A percentile compares a stretch with the other conserved stretches of the same genome.
Conservation (phyloP, 2,113 vertebrate species). For the Terrapene triunguis region DNA sequence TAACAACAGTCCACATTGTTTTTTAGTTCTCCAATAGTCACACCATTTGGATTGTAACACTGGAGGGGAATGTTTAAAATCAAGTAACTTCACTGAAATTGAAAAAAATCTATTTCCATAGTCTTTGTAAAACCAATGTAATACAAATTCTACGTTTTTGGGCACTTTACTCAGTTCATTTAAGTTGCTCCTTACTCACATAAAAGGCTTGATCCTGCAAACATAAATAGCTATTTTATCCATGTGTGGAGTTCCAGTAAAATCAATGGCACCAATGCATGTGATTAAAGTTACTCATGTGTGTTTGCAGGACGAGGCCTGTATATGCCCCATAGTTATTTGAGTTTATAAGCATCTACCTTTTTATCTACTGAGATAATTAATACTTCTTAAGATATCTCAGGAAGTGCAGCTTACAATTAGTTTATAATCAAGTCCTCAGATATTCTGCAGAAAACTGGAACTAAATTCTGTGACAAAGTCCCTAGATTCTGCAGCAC, state of each 20-base stretch:
- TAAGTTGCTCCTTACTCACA: background rate
- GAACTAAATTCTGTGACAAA: background rate
- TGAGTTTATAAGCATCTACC: background rate
- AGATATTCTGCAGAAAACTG: background rate
- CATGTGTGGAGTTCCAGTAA: background rate
- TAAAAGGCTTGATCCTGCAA: background rate
- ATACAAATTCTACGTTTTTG: background rate
- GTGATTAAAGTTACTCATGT: accelerated
- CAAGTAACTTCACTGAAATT: background rate
- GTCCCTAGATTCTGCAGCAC: background rate
- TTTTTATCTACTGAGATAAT: background rate
- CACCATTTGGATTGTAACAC: background rate
- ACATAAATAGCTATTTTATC: background rate
- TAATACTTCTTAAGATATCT: background rate
- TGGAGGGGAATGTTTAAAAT: constrained; percentile 16
- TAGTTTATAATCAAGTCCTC: background rate
- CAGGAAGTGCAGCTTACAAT: background rate
- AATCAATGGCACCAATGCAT: background rate
- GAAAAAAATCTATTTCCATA: constrained; percentile 15
- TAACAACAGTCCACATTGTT: background rate
- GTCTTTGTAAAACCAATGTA: background rate
- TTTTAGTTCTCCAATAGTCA: constrained; percentile 9
- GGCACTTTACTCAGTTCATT: background rate
- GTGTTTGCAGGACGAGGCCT: background rate
- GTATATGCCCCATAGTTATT: background rate